These are phyloP conservation scores for Lepilemur ruficaudatus DNA, from an alignment of 2,797 vertebrate genomes.

Conservation along the genomic window DNA sequence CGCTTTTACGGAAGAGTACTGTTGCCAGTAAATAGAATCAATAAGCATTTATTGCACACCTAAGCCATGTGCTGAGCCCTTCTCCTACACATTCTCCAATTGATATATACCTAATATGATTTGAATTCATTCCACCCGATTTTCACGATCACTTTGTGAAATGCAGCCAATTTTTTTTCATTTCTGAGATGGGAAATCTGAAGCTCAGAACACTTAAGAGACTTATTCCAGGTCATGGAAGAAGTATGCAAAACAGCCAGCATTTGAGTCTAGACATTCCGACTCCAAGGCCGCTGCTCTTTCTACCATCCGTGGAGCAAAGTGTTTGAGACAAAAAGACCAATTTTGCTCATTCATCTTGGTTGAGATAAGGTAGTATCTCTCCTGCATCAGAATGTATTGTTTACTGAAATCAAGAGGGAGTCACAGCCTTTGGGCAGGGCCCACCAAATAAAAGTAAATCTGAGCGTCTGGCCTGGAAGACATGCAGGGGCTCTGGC, in stretches of 20 bases:
- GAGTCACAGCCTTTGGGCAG: neutral
- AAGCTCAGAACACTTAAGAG: neutral
- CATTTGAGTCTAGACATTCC: neutral
- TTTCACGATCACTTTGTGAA: neutral
- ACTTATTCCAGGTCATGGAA: neutral
- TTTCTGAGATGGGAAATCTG: neutral
- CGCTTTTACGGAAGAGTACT: slow-evolving; percentile 15
- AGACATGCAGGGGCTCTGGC: neutral
- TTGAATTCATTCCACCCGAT: neutral
- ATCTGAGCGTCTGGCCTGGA: neutral
- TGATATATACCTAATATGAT: neutral
- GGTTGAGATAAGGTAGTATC: neutral
- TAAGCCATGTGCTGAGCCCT: neutral
- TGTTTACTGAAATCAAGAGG: neutral
- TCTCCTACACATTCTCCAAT: neutral
- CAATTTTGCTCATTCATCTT: neutral
- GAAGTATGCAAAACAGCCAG: neutral
- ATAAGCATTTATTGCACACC: neutral
- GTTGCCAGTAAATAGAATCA: slow-evolving; percentile 10
- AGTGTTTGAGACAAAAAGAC: neutral
- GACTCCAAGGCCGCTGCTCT: neutral
- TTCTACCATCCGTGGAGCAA: neutral
- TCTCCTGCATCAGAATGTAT: neutral
- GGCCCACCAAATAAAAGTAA: neutral
- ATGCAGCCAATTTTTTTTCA: neutral